phyloP scores from a whole-genome alignment of 2,797 vertebrate species.

The Synanceia verrucosa region DNA sequence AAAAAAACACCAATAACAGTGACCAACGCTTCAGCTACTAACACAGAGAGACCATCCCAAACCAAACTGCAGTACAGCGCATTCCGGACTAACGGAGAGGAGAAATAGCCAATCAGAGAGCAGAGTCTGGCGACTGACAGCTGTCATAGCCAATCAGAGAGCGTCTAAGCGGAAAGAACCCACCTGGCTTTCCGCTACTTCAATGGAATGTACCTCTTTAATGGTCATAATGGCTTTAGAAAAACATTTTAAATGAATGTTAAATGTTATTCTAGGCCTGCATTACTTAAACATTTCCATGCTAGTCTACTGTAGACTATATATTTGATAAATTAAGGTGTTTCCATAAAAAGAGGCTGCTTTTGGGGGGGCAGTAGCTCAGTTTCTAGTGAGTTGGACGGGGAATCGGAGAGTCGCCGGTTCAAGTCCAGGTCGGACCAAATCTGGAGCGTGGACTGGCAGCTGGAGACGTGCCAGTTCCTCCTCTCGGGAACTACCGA shows the following conservation, averaged over 20 bases:
- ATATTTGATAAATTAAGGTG: too few species aligned
- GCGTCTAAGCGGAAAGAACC: neutral
- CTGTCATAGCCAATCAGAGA: constrained; percentile 43
- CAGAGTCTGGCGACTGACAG: constrained; percentile 22
- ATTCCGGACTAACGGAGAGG: constrained; percentile 39
- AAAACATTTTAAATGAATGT: neutral
- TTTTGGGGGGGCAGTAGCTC: too few species aligned
- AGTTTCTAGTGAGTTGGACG: too few species aligned
- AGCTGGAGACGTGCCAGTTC: too few species aligned
- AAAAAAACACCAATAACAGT: constrained; percentile 54
- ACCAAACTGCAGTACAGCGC: constrained; percentile 18
- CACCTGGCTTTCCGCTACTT: constrained; percentile 4
- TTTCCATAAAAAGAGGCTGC: too few species aligned
- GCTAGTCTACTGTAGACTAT: too few species aligned
- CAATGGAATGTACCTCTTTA: constrained; percentile 12
- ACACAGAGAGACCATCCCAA: constrained; percentile 37
- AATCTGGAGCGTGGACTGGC: too few species aligned
- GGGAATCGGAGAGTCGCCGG: too few species aligned
- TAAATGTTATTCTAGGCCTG: too few species aligned
- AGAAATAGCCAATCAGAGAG: constrained; percentile 57
- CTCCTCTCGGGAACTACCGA: too few species aligned
- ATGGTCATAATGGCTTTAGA: neutral
- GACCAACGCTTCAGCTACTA: neutral
- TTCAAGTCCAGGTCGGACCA: too few species aligned
- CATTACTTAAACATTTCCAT: too few species aligned